A percentile compares a stretch with the other conserved stretches of the same genome.
Evolutionary conservation across 2,113 vertebrate species (phyloP).

Genomic region (Callionymus lyra): DNA sequence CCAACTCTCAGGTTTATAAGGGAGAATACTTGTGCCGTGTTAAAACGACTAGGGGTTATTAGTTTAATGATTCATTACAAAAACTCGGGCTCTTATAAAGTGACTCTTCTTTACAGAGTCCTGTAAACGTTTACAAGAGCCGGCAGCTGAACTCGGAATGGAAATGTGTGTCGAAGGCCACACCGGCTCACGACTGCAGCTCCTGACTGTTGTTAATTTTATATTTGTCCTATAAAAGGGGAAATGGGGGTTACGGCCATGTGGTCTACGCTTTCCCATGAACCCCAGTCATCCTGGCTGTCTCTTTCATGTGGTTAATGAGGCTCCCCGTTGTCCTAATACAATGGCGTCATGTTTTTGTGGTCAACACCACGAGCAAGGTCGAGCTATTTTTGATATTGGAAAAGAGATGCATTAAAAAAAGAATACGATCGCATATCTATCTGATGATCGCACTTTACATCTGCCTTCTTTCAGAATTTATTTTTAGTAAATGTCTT

Average conservation of each 20-base stretch:
- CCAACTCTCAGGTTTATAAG: slow-evolving; percentile 49
- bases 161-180: slow-evolving; percentile 85
- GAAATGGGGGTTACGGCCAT: slow-evolving; percentile 64
- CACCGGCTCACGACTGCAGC: slow-evolving; percentile 72
- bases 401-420: not conserved
- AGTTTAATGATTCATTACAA: slow-evolving; percentile 67
- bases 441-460: no score
- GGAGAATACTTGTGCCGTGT: slow-evolving; percentile 26
- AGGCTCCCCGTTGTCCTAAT: slow-evolving; percentile 16
- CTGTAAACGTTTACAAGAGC: slow-evolving; percentile 91
- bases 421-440: no score
- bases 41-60: slow-evolving; percentile 57
- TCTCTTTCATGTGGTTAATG: slow-evolving; percentile 19
- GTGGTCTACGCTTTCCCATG: slow-evolving; percentile 19
- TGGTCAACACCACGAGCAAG: slow-evolving; percentile 2
- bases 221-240: slow-evolving; percentile 92
- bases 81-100: slow-evolving; percentile 72
- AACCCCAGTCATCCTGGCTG: slow-evolving; percentile 16
- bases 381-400: no score
- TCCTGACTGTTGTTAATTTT: slow-evolving; percentile 90
- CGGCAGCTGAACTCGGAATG: slow-evolving; percentile 88
- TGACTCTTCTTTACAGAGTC: slow-evolving; percentile 71
- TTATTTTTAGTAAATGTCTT: not conserved
- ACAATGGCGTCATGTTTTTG: slow-evolving; percentile 12
- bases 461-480: not conserved